These are phyloP conservation scores for Cataglyphis hispanica DNA, from an alignment of 1,140 invertebrate genomes.

Conservation along the genomic window DNA sequence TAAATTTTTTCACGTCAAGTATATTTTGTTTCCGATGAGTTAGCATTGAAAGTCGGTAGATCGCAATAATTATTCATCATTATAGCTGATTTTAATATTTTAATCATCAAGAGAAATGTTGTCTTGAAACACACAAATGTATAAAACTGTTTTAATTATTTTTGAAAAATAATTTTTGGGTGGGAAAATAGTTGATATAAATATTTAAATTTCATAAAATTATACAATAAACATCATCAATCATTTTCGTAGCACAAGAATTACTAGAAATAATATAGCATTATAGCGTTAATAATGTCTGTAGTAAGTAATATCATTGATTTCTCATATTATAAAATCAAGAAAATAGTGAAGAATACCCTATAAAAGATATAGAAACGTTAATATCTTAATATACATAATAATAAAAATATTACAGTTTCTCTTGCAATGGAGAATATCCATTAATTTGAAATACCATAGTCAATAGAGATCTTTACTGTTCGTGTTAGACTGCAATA, in stretches of 20 bases:
- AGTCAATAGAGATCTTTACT: constrained; percentile 40
- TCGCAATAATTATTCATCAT: constrained; percentile 12
- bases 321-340: neutral
- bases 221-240: neutral
- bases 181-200: constrained; percentile 17
- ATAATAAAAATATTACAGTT: constrained; percentile 8
- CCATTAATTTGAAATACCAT: constrained; percentile 34
- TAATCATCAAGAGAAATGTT: neutral
- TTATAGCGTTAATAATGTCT: neutral
- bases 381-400: constrained; percentile 29
- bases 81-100: neutral
- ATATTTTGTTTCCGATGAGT: constrained; percentile 22
- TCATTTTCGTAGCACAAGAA: neutral
- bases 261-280: neutral
- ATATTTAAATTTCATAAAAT: neutral
- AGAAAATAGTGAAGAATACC: neutral
- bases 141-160: constrained; percentile 7
- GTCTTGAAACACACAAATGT: neutral
- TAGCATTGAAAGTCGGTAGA: neutral
- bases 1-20: neutral
- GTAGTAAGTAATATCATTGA: too few species aligned
- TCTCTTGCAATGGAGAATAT: constrained; percentile 10
- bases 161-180: neutral
- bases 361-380: neutral
- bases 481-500: constrained; percentile 57